phyloP scores from a whole-genome alignment of 2,888 invertebrate species.

The Dryobotodes eremita region DNA sequence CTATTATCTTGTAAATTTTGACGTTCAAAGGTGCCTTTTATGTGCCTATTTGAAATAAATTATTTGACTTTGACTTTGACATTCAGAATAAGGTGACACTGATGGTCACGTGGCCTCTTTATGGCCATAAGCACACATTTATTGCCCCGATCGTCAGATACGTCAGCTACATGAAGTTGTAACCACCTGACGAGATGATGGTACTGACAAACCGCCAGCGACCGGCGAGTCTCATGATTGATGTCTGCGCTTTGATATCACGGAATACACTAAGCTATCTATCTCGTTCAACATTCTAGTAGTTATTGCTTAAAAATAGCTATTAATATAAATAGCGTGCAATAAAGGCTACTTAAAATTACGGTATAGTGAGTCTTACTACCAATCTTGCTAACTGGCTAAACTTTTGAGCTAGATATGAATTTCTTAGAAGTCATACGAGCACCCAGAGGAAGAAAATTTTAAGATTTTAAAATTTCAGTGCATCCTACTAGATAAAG shows the following conservation, averaged over 20 bases:
- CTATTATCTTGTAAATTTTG: no score
- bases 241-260: slow-evolving; percentile 57
- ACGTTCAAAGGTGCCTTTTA: no score
- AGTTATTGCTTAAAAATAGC: slow-evolving; percentile 34
- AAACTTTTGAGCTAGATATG: neutral
- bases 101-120: neutral
- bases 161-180: slow-evolving; percentile 2
- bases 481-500: neutral
- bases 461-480: no score
- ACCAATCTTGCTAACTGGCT: slow-evolving; percentile 5
- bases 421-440: neutral
- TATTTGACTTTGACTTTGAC: no score
- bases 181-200: slow-evolving; percentile 64
- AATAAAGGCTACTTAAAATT: slow-evolving; percentile 30
- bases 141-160: neutral
- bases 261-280: slow-evolving; percentile 28
- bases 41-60: no score
- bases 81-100: no score
- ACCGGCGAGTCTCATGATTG: slow-evolving; percentile 46
- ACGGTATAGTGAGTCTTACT: slow-evolving; percentile 6
- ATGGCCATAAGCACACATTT: neutral
- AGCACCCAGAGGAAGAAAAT: neutral
- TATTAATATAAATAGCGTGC: slow-evolving; percentile 24
- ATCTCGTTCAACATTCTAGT: slow-evolving; percentile 42
- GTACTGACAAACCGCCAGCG: slow-evolving; percentile 82